phyloP scores from a whole-genome alignment of 2,113 vertebrate species.

The Mustelus asterias region DNA sequence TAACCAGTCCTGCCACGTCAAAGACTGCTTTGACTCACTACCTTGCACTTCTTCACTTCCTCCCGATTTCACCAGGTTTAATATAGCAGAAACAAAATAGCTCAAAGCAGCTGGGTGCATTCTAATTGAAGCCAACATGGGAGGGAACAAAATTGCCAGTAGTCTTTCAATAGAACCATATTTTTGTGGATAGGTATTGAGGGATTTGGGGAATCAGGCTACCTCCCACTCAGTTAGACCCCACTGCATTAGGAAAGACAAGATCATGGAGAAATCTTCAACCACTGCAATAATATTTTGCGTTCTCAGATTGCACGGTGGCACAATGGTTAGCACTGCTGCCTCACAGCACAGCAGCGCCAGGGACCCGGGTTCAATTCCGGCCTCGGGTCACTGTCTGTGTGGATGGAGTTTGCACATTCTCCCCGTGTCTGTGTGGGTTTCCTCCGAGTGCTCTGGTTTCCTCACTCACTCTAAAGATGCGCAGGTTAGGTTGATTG shows the following conservation, averaged over 20 bases:
- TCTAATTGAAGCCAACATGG: not conserved
- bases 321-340: too few relatives aligned
- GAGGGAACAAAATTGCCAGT: not conserved
- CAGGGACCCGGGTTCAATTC: too few relatives aligned
- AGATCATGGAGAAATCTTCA: not conserved
- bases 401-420: too few relatives aligned
- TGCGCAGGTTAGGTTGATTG: too few relatives aligned
- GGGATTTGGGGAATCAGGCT: not conserved
- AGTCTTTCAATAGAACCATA: not conserved
- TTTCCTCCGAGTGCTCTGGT: too few relatives aligned
- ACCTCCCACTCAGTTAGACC: not conserved
- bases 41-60: not conserved
- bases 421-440: too few relatives aligned
- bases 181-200: not conserved
- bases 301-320: not conserved
- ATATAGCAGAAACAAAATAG: not conserved
- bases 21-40: slow-evolving; percentile 16
- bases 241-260: not conserved
- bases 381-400: too few relatives aligned
- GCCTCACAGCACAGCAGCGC: too few relatives aligned
- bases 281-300: not conserved
- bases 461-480: too few relatives aligned
- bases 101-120: not conserved
- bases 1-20: slow-evolving; percentile 28
- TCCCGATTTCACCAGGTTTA: slow-evolving; percentile 6